Evolutionary conservation across 2,797 vertebrate species (phyloP).

Genomic region (Halcyon smyrnensis): DNA sequence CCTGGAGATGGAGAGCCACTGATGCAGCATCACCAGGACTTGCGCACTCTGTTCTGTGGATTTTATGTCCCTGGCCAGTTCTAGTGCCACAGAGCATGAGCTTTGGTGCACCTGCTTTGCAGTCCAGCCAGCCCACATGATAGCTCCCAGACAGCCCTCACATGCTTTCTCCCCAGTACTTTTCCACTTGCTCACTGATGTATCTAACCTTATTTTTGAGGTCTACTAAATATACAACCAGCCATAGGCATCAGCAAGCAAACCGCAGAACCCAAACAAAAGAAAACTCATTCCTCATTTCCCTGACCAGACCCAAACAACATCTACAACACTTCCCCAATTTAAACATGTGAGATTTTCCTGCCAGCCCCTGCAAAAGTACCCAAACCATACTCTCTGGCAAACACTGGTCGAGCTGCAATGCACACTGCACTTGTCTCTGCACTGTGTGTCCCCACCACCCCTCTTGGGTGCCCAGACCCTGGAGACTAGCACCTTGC

Average conservation of each 20-base stretch:
- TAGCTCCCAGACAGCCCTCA: not conserved
- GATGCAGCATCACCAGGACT: accelerated
- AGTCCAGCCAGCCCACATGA: accelerated
- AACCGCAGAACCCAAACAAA: conserved; percentile 66
- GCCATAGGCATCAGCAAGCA: conserved; percentile 21
- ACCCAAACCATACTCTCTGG: not conserved
- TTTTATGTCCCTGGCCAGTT: accelerated
- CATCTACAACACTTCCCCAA: conserved; percentile 50
- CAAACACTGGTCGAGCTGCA: not conserved
- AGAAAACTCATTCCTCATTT: conserved; percentile 60
- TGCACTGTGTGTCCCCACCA: accelerated
- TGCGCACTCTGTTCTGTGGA: accelerated
- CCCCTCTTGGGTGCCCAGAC: not conserved
- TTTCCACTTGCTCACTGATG: conserved; percentile 19
- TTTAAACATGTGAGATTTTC: conserved; percentile 4
- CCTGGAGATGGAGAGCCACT: not conserved
- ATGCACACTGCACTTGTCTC: not conserved
- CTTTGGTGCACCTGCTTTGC: not conserved
- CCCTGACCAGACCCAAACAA: conserved; percentile 27
- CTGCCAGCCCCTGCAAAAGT: not conserved
- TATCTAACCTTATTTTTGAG: not conserved
- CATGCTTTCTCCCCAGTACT: not conserved
- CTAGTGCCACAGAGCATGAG: accelerated
- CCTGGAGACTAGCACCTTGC: not conserved
- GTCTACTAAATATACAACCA: not conserved